Evolutionary conservation across 2,888 invertebrate species (phyloP), one percentile per base, ranked within the genome.

Genomic region (Chaitophorus viminalis): DNA sequence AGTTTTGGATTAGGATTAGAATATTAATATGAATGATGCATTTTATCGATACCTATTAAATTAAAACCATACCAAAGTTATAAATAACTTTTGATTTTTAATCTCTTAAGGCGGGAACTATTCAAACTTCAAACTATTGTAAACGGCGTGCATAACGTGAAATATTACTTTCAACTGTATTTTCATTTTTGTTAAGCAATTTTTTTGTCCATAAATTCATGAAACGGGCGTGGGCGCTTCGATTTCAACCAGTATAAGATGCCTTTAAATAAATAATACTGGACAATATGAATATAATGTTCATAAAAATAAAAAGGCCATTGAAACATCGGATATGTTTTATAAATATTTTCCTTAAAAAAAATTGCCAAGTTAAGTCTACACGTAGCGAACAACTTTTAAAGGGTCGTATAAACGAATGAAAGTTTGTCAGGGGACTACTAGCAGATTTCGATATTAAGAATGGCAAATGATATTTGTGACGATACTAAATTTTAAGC

Each of bases 391-490:
- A 75, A 29, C 39, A 60, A 83, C 60, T 75, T 83, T 75, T 83
- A 75, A 36, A 60, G 36, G 60, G 60, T 74, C 74, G 36, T 83
- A n/a, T n/a, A 83, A 83, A 83, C 60, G 60, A 83, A 54, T n/a
- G 74, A 75, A 83, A 83, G 83, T 83, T 83, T 60, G 83, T 36
- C 46, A 31, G 21, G 25, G 21, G 18, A 74, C 83, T n/a, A 82
- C 54, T 8, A 75, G 11, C 74, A 83, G 74, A 82, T 83, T 83
- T 75, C 36, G 60, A 39, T 75, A 75, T 83, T 83, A 75, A 54
- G 36, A 36, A 83, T 39, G 60, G 39, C 60, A 18, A 75, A 83
- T 83, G 60, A 75, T 83, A 83, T 83, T 60, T 60, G 74, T 65
- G 60, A 83, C 9, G 36, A 60, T 29, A 75, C 39, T 60, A 75